Conservation (phyloP, 2,797 vertebrate species). For the Etheostoma nigrum region DNA sequence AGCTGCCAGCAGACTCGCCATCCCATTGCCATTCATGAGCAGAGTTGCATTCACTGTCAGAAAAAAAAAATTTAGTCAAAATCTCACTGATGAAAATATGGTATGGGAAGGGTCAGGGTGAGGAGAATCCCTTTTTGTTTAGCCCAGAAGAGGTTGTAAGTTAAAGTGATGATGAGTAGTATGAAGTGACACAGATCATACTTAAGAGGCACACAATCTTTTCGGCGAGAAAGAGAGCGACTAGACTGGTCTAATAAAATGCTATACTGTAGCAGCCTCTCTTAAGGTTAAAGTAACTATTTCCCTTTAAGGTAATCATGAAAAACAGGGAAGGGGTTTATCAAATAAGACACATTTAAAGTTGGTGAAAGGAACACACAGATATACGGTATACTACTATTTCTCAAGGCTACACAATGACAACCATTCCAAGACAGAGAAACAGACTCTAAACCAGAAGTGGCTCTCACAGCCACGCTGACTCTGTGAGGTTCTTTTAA, state of each 20-base stretch:
- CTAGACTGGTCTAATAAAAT: conserved; percentile 43
- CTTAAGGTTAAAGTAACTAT: conserved; percentile 4
- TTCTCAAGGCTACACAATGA: conserved; percentile 48
- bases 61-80: background rate
- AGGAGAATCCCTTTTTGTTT: background rate
- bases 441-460: conserved; percentile 7
- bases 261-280: conserved; percentile 26
- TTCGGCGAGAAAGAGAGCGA: conserved; percentile 30
- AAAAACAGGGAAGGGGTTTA: conserved; percentile 41
- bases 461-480: background rate
- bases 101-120: no score
- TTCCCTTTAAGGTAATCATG: conserved; percentile 31
- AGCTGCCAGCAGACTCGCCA: background rate
- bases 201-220: conserved; percentile 58
- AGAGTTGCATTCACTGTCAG: background rate
- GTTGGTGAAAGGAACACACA: conserved; percentile 48
- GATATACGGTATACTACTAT: conserved; percentile 39
- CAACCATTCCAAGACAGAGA: conserved; percentile 37
- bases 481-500: conserved; percentile 8
- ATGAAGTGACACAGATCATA: conserved; percentile 48
- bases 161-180: conserved; percentile 20
- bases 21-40: background rate
- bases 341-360: conserved; percentile 57
- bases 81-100: background rate
- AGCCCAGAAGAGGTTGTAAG: background rate